phyloP scores from a whole-genome alignment of 2,113 vertebrate genomes.

The pig (Sus scrofa) region DNA sequence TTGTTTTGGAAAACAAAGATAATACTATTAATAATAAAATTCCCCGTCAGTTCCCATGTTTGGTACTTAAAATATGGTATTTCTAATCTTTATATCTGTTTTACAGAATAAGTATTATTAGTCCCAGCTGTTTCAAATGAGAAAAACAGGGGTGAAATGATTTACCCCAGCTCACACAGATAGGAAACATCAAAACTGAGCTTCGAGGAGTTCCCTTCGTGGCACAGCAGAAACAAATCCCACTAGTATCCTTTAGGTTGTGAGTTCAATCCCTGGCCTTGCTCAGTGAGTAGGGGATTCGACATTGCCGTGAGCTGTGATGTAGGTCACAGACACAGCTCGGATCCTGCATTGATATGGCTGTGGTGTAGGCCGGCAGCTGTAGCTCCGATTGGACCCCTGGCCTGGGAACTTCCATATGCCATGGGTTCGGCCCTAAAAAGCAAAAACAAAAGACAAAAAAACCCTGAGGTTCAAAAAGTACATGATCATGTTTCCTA shows the following conservation, averaged over 20 bases:
- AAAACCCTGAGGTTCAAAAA: background rate
- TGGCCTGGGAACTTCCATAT: no score
- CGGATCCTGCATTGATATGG: no score
- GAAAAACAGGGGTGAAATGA: conserved; percentile 11
- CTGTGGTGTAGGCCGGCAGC: no score
- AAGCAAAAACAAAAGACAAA: no score
- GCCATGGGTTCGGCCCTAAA: no score
- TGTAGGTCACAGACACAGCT: no score
- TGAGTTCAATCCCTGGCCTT: no score
- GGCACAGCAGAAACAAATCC: no score
- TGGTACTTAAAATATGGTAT: background rate
- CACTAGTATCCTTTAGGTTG: no score
- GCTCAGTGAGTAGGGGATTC: no score
- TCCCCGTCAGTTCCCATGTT: background rate
- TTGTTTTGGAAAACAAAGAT: background rate
- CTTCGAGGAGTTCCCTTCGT: background rate
- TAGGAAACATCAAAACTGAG: background rate
- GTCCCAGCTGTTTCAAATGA: conserved; percentile 18
- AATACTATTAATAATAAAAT: conserved; percentile 31
- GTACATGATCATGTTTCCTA: conserved; percentile 6
- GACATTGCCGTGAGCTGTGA: no score
- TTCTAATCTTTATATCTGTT: background rate
- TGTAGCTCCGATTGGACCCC: no score
- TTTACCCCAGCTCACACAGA: background rate
- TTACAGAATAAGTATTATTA: background rate